Evolutionary conservation across 1,140 invertebrate species (phyloP), one percentile per base, ranked within the genome.

Genomic region (Oryzaephilus surinamensis): DNA sequence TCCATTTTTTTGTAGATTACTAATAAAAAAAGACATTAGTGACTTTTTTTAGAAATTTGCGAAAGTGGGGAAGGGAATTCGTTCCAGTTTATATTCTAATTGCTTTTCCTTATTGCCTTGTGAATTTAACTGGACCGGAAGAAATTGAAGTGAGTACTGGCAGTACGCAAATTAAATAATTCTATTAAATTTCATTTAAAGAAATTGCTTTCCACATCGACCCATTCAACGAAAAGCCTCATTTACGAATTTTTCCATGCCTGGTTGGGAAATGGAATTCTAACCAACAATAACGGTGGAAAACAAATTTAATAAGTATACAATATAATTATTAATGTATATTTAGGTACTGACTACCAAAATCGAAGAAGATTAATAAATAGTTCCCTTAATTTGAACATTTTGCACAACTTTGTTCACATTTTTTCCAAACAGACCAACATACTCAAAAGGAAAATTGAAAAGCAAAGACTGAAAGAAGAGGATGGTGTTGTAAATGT

Each of bases 361-460:
- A 48, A 37, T 0, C 55, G 79, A 37, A 57, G 83, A 15, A 81
- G 79, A 61, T 62, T 84, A 21, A 50, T 87, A 4, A 86, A 83
- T 2, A 81, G 82, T 6, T 73, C 79, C 0, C 86, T 85, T 51
- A 82, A 86, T 56, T 83, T 83, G 53, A 72, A 72, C 34, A 84
- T 86, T 36, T 59, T 86, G 2, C 70, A 84, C 41, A 72, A 79
- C 45, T 85, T 84, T 52, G 38, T 83, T 3, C 64, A 70, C 5
- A 65, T 81, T 2, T 79, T 86, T n/a, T n/a, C n/a, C n/a, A 77
- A 36, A 36, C 23, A 36, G 28, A 26, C 21, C 4, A 16, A 36
- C 8, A 36, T n/a, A 26, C 21, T 36, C 5, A 26, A 27, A 2
- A 15, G 18, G 2, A 21, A 8, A 16, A 17, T 36, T 6, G 18